Evolutionary conservation across 2,113 vertebrate genomes (phyloP).

Genomic region (Chloropsis hardwickii): DNA sequence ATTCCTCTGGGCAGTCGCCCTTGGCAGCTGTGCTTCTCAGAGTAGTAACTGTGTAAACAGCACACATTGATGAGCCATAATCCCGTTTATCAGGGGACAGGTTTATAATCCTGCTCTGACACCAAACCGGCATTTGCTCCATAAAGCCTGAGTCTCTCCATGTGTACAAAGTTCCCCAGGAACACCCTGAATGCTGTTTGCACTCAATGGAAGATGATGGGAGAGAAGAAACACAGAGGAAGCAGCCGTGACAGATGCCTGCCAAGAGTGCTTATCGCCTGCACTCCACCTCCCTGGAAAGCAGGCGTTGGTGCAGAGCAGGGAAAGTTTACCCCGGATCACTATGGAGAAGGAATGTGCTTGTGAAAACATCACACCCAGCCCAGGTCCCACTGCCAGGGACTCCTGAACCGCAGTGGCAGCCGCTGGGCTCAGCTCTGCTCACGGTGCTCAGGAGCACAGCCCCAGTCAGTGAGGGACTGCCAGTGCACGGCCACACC

Average conservation of each 20-base stretch:
- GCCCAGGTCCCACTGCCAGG: background rate
- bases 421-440: background rate
- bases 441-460: fast-evolving
- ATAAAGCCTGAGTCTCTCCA: background rate
- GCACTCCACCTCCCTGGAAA: background rate
- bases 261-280: background rate
- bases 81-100: too few species aligned
- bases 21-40: background rate
- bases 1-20: background rate
- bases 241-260: background rate
- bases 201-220: fast-evolving
- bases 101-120: background rate
- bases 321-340: background rate
- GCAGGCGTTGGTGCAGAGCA: background rate
- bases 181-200: background rate
- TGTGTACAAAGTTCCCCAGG: background rate
- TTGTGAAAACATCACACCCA: background rate
- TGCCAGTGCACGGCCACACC: fast-evolving
- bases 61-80: fast-evolving
- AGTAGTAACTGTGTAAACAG: background rate
- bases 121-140: fast-evolving
- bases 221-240: background rate
- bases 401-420: fast-evolving
- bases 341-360: slow-evolving; percentile 42
- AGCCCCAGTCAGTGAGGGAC: fast-evolving